Evolutionary conservation across 2,797 vertebrate species (phyloP).

Genomic region (Florisuga fusca): DNA sequence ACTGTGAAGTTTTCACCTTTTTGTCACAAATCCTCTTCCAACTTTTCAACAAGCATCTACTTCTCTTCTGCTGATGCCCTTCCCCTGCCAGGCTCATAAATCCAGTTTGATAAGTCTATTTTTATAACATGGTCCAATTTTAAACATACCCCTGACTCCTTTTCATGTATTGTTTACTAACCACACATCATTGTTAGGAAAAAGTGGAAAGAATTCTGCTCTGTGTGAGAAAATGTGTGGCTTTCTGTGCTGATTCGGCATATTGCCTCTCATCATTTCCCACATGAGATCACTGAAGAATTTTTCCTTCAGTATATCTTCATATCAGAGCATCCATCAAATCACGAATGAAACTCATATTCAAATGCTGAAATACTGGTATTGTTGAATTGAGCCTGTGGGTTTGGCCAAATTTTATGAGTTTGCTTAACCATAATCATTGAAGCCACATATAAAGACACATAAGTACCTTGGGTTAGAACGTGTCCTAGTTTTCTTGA

Average conservation of each 20-base stretch:
- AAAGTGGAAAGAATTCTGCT: not conserved
- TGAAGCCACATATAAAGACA: not conserved
- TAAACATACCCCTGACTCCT: not conserved
- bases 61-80: not conserved
- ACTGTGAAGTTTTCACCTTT: slow-evolving; percentile 1
- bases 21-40: not conserved
- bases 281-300: not conserved
- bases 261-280: not conserved
- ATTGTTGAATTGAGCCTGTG: not conserved
- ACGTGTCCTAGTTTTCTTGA: not conserved
- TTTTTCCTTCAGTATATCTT: slow-evolving; percentile 14
- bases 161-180: slow-evolving; percentile 46
- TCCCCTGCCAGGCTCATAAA: not conserved
- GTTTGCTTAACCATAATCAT: not conserved
- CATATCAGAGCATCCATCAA: not conserved
- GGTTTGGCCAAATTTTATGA: not conserved
- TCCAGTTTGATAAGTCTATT: not conserved
- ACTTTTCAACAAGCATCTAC: not conserved
- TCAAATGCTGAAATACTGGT: not conserved
- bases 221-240: not conserved
- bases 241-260: slow-evolving; percentile 18
- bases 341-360: not conserved
- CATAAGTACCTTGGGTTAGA: not conserved
- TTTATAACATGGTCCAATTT: slow-evolving; percentile 31
- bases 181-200: not conserved